Base-by-base conservation (phyloP, 2,888 invertebrate genomes). In the Tetrapedia diversipes region DNA sequence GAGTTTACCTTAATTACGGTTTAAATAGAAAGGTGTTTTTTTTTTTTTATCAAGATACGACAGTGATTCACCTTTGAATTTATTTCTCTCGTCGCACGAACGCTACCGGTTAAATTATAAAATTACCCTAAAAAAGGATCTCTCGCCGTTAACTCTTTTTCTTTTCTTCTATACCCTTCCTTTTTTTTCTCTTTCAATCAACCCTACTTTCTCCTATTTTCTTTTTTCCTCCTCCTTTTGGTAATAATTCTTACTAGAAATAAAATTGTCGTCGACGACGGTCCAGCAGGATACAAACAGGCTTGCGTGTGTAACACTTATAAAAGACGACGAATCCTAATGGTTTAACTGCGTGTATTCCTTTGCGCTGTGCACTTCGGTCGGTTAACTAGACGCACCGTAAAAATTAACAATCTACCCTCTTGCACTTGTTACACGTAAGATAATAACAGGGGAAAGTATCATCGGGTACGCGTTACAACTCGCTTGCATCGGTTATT, bases 11-110 rank as follows among this genome's bases (percentile, higher is more conserved):
- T 82, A 75, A 57, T 37, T 49, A 82, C 60, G 70, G 56, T n/a
- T n/a, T 78, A 65, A 79, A 76, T 74, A 75, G 72, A 76, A 68
- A 49, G 68, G 61, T 43, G n/a, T n/a, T n/a, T n/a, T n/a, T n/a
- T n/a, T n/a, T n/a, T n/a, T n/a, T n/a, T 41, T 66, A 59, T 51
- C 61, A 54, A 64, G 70, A 73, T 79, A 63, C 65, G 66, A 77
- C 68, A 68, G 56, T 57, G 68, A 74, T 69, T 72, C 72, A 69
- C 47, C 75, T 61, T 54, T 51, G 57, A 57, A 80, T 54, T 80
- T 59, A 75, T 56, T 54, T 67, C 65, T 71, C 73, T 43, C 65
- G 43, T 57, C 64, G 41, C 65, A 29, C 53, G 59, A 39, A 4
- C 64, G 70, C 69, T 72, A 77, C 47, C 47, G 51, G 37, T 67